A percentile compares a stretch with the other conserved stretches of the same genome.
Conservation (phyloP, 2,113 vertebrate genomes). For the Actinemys pallida region DNA sequence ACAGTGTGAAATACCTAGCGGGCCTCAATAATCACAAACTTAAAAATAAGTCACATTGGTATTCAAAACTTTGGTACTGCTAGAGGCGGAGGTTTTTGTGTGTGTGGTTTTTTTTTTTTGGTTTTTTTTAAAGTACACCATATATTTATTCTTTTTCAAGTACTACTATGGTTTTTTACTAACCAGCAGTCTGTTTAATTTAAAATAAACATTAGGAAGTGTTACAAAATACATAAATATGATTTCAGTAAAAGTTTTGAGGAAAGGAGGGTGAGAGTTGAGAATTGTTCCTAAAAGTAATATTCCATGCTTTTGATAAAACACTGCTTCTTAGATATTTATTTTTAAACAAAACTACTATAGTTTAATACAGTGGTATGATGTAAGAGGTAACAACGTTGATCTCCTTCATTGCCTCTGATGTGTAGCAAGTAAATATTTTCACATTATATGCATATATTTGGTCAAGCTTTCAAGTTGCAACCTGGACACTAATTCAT, state of each 20-base stretch:
- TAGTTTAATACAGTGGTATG: not conserved
- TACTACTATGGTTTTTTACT: not conserved
- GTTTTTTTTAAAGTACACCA: not conserved
- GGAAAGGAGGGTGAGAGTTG: not conserved
- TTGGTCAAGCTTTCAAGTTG: conserved; percentile 5
- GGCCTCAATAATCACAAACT: not conserved
- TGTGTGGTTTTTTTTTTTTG: not conserved
- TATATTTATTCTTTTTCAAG: not conserved
- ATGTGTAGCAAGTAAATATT: not conserved
- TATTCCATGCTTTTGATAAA: not conserved
- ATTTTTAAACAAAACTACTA: not conserved
- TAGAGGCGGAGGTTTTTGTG: not conserved
- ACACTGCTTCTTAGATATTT: not conserved
- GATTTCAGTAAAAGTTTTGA: not conserved
- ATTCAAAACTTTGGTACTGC: not conserved
- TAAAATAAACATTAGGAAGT: not conserved
- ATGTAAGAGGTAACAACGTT: not conserved
- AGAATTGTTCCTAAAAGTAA: not conserved
- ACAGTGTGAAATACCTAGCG: not conserved
- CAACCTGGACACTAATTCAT: conserved; percentile 22
- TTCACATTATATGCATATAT: not conserved
- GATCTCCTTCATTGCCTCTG: not conserved
- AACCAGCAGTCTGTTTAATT: not conserved
- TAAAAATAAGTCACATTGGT: not conserved
- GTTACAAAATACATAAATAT: not conserved